Percentiles rank a stretch among this genome's conserved stretches.
phyloP scores from a whole-genome alignment of 2,888 invertebrate species.

The Caenorhabditis auriculariae region DNA sequence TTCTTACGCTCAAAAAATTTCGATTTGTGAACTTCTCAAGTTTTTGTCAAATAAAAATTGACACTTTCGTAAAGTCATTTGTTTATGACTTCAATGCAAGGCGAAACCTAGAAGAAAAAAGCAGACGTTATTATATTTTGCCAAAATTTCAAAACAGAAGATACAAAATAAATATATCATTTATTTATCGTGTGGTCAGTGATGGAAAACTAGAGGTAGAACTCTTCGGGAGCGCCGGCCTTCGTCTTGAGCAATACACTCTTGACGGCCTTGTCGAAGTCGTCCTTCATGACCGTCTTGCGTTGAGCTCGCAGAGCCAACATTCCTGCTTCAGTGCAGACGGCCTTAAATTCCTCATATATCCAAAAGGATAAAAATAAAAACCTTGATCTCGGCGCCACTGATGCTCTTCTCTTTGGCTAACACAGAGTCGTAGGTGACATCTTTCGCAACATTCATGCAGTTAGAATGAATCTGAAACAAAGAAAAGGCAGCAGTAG shows the following conservation, averaged over 20 bases:
- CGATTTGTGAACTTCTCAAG: no score
- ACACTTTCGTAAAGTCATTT: no score
- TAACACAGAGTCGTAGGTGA: slow-evolving; percentile 40
- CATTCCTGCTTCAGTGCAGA: slow-evolving; percentile 53
- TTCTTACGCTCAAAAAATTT: no score
- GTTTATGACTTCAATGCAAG: no score
- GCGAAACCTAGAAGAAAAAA: no score
- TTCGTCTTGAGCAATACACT: slow-evolving; percentile 34
- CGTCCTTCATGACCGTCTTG: slow-evolving; percentile 35
- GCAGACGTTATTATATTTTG: no score
- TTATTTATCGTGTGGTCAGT: no score
- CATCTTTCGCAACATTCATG: slow-evolving; percentile 42
- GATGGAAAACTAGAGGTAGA: slow-evolving; percentile 34
- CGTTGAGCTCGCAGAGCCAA: slow-evolving; percentile 45
- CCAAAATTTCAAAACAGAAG: no score
- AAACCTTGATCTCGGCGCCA: slow-evolving; percentile 46
- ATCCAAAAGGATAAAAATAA: neutral
- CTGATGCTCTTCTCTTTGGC: slow-evolving; percentile 42
- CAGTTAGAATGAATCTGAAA: slow-evolving; percentile 33
- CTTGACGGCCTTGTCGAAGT: slow-evolving; percentile 35
- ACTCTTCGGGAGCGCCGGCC: slow-evolving; percentile 35
- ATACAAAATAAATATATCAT: no score
- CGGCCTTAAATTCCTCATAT: slow-evolving; percentile 20
- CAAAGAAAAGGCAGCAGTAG: no score
- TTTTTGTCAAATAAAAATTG: no score